A percentile compares a stretch with the other conserved stretches of the same genome.
phyloP scores from a whole-genome alignment of 2,888 invertebrate genomes.

The Lasiommata megera region DNA sequence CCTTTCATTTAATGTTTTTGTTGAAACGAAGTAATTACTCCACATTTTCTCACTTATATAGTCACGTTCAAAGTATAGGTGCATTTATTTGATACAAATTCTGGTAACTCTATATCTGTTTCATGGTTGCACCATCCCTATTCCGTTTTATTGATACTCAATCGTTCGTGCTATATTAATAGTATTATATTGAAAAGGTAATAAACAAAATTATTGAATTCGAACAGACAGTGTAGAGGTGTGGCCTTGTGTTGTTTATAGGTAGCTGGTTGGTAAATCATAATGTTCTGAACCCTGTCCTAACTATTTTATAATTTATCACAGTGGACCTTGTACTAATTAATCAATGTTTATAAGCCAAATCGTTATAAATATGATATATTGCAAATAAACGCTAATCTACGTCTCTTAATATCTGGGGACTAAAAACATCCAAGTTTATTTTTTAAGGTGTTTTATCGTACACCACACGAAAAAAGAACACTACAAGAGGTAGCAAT shows the following conservation, averaged over 20 bases:
- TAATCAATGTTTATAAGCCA: not conserved
- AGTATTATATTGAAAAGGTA: not conserved
- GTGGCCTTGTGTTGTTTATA: not conserved
- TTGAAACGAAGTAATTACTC: too few relatives aligned
- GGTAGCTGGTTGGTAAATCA: not conserved
- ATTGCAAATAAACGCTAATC: not conserved
- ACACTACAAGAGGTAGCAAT: too few relatives aligned
- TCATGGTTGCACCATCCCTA: not conserved
- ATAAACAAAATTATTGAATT: not conserved
- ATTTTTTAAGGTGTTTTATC: too few relatives aligned
- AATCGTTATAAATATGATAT: too few relatives aligned
- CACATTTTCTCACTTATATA: too few relatives aligned
- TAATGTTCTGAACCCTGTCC: not conserved
- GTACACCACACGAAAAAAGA: too few relatives aligned
- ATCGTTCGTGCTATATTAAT: not conserved
- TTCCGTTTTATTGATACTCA: not conserved
- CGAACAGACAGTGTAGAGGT: not conserved
- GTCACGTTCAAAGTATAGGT: too few relatives aligned
- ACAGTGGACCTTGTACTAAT: not conserved
- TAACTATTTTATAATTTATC: not conserved
- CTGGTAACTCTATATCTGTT: not conserved
- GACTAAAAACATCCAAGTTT: too few relatives aligned
- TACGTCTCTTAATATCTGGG: not conserved
- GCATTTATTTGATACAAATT: too few relatives aligned
- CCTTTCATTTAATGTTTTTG: too few relatives aligned